These are phyloP conservation scores for Chunga burmeisteri DNA, from an alignment of 2,113 vertebrate species.

Conservation along the genomic window DNA sequence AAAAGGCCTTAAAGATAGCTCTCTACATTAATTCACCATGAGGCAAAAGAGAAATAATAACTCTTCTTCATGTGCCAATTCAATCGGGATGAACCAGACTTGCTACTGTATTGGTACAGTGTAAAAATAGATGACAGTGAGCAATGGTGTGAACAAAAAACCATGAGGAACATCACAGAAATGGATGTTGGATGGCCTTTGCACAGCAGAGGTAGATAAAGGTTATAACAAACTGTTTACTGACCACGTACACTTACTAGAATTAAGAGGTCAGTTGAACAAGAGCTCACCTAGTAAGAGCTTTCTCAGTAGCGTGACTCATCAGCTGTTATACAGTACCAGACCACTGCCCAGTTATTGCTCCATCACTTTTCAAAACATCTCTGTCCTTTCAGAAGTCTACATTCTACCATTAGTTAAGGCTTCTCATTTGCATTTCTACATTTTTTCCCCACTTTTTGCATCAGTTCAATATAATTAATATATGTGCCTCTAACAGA, in stretches of 20 bases:
- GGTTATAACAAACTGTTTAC: slow-evolving; percentile 71
- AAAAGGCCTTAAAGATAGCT: background rate
- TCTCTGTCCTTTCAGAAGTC: slow-evolving; percentile 22
- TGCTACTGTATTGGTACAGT: background rate
- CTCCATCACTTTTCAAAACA: slow-evolving; percentile 26
- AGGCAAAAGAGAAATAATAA: slow-evolving; percentile 30
- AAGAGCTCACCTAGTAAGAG: slow-evolving; percentile 57
- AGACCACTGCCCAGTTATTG: slow-evolving; percentile 60
- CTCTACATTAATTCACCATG: slow-evolving; percentile 20
- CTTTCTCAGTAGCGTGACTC: slow-evolving; percentile 44
- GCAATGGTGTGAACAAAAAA: slow-evolving; percentile 1
- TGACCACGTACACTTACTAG: slow-evolving; percentile 55
- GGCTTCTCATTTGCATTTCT: slow-evolving; percentile 50
- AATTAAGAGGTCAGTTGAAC: slow-evolving; percentile 60
- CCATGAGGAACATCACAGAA: slow-evolving; percentile 19
- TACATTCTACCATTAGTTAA: slow-evolving; percentile 49
- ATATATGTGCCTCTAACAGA: slow-evolving; percentile 11
- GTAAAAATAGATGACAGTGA: slow-evolving; percentile 29
- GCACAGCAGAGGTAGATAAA: slow-evolving; percentile 66
- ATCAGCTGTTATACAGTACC: slow-evolving; percentile 12
- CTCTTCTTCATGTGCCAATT: background rate
- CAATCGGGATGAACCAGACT: background rate
- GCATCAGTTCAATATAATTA: slow-evolving; percentile 17
- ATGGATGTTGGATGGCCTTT: slow-evolving; percentile 56
- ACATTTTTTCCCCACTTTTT: slow-evolving; percentile 27